Evolutionary conservation across 2,888 invertebrate species (phyloP).

Genomic region (Acanthoscelides obtectus): DNA sequence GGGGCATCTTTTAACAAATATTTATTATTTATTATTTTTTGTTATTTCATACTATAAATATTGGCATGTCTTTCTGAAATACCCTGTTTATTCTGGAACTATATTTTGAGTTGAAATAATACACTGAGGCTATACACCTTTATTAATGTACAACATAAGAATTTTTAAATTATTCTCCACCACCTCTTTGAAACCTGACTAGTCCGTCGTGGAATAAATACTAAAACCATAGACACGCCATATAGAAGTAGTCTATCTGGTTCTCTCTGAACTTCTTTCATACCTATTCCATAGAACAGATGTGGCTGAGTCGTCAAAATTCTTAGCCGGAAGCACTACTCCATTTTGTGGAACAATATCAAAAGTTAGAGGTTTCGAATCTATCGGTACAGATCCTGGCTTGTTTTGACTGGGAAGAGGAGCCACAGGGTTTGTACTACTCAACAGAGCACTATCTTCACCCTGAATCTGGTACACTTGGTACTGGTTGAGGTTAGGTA

Average conservation of each 20-base stretch:
- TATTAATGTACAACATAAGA: too few species aligned
- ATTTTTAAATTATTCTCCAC: conserved; percentile 1
- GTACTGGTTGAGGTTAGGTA: neutral
- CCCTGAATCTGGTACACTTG: neutral
- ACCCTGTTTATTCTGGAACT: too few species aligned
- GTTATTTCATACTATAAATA: too few species aligned
- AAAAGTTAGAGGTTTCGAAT: neutral
- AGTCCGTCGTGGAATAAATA: neutral
- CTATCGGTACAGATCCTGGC: neutral
- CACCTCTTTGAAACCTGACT: conserved; percentile 11
- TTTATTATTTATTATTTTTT: too few species aligned
- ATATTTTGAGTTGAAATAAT: too few species aligned
- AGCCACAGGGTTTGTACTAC: conserved; percentile 12
- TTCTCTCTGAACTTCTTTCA: conserved; percentile 14
- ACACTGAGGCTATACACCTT: too few species aligned
- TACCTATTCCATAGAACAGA: conserved; percentile 19
- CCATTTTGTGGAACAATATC: neutral
- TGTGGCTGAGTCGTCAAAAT: conserved; percentile 9
- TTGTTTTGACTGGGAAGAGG: neutral
- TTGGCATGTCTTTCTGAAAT: too few species aligned
- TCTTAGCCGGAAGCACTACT: neutral
- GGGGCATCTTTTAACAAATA: too few species aligned
- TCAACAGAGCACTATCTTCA: conserved; percentile 6
- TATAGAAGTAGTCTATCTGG: neutral
- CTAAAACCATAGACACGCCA: neutral